phyloP scores from a whole-genome alignment of 1,140 invertebrate species.

The Seison nebaliae region DNA sequence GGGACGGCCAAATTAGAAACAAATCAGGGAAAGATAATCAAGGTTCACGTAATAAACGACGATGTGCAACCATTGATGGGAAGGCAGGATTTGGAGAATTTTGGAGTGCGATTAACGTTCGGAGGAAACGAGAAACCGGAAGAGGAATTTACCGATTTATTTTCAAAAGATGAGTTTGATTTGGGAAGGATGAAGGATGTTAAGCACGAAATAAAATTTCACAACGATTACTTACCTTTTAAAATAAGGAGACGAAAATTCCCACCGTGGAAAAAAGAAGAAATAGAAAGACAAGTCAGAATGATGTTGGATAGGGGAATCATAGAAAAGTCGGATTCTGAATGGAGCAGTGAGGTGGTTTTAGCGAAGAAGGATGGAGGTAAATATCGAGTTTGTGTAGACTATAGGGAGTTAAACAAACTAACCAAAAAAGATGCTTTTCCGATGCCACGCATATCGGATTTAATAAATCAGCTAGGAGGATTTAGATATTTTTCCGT shows the following conservation, averaged over 20 bases:
- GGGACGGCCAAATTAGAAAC: too few relatives aligned
- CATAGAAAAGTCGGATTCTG: conserved; percentile 11
- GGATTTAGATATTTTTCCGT: background rate
- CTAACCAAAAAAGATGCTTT: background rate
- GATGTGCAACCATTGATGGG: too few relatives aligned
- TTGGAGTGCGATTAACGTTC: too few relatives aligned
- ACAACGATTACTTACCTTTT: too few relatives aligned
- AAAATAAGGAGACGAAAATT: background rate
- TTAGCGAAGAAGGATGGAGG: conserved; percentile 5
- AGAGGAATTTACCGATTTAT: too few relatives aligned
- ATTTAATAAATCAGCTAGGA: background rate
- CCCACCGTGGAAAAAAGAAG: background rate
- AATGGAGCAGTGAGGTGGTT: conserved; percentile 6
- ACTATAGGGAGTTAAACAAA: background rate
- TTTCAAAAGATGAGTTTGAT: too few relatives aligned
- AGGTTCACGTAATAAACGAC: too few relatives aligned
- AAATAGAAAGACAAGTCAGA: background rate
- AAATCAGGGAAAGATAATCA: too few relatives aligned
- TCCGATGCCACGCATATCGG: background rate
- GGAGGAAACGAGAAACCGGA: too few relatives aligned
- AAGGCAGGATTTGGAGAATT: too few relatives aligned
- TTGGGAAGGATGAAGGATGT: too few relatives aligned
- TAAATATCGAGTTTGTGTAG: background rate
- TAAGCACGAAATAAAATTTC: too few relatives aligned
- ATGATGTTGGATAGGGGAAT: conserved; percentile 12